Base-by-base conservation (phyloP, 2,888 invertebrate genomes). In the Elegia similella region DNA sequence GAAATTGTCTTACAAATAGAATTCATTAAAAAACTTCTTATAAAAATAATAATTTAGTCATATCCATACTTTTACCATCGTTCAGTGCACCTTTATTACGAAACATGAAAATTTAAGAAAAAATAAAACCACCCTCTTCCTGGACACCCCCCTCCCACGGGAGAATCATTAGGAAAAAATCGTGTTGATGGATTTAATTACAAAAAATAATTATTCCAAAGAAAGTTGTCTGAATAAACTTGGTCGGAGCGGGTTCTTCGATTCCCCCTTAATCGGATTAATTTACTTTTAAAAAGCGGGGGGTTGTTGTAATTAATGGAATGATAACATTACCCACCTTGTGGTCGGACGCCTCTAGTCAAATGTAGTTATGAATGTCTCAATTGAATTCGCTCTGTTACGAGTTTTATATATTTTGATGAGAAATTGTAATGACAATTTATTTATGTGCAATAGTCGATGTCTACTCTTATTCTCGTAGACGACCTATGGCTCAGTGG, bases 181-280 rank as follows among this genome's bases (percentile, higher is more conserved):
- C 90, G 90, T 90, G 90, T 91, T 91, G 90, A 91, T 90, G 91
- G 91, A 91, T 91, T 91, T 91, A 91, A 91, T 91, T 91, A 90
- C 89, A 89, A 91, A 90, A 90, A 90, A 91, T 91, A 90, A 91
- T 91, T 90, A 91, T 89, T 88, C 86, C 76, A 85, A 88, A 90
- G 89, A 89, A 89, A 89, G 84, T 89, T 89, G 82, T 74, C 85
- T 86, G 88, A 90, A 90, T 89, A 88, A 89, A 90, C 88, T 89
- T 80, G 86, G 86, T 84, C 84, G 83, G 83, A 88, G 89, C 85
- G 88, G 86, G 88, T 89, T 90, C 89, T 87, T 86, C 88, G 86
- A 88, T 87, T 88, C 86, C 87, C 85, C 86, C 89, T 86, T 90
- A 90, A 91, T 90, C 89, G 88, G 91, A 90, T 90, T 91, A 90